Evolutionary conservation across 2,113 vertebrate genomes (phyloP).

Genomic region (Hippoglossus stenolepis): DNA sequence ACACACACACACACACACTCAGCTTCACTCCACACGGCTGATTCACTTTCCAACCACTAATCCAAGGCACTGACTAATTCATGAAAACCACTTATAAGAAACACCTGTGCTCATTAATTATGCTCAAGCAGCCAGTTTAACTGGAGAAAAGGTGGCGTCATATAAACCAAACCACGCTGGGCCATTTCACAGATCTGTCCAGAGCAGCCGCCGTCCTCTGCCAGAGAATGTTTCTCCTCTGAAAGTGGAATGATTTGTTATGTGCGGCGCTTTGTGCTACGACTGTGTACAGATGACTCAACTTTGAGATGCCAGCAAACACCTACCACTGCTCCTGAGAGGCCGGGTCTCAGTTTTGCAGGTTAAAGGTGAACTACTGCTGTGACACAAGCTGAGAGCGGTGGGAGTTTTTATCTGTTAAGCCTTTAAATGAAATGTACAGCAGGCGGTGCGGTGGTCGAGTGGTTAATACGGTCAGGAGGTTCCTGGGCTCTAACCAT

Average conservation of each 20-base stretch:
- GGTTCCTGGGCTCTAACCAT: too few relatives aligned
- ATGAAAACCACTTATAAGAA: conserved; percentile 58
- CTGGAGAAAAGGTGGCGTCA: conserved; percentile 10
- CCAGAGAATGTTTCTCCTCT: conserved; percentile 4
- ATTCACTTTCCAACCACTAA: conserved; percentile 44
- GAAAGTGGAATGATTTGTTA: conserved; percentile 29
- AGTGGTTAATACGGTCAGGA: too few relatives aligned
- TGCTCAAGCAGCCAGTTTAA: conserved; percentile 42
- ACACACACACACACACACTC: conserved; percentile 4
- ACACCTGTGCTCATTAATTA: conserved; percentile 65
- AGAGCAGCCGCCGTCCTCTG: conserved; percentile 3
- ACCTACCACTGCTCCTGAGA: neutral
- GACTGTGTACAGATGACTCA: conserved; percentile 6
- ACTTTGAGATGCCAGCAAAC: neutral
- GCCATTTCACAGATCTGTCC: conserved; percentile 30
- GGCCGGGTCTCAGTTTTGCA: neutral
- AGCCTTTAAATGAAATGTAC: too few relatives aligned
- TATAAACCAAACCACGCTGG: conserved; percentile 28
- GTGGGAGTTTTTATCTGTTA: too few relatives aligned
- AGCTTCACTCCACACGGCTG: neutral
- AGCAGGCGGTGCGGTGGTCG: too few relatives aligned
- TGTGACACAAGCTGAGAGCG: neutral
- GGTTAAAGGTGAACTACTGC: neutral
- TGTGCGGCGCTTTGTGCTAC: neutral
- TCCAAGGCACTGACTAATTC: conserved; percentile 56